A percentile compares a stretch with the other conserved stretches of the same genome.
Evolutionary conservation across 2,888 invertebrate species (phyloP).

Genomic region (Bruchidius siliquastri): DNA sequence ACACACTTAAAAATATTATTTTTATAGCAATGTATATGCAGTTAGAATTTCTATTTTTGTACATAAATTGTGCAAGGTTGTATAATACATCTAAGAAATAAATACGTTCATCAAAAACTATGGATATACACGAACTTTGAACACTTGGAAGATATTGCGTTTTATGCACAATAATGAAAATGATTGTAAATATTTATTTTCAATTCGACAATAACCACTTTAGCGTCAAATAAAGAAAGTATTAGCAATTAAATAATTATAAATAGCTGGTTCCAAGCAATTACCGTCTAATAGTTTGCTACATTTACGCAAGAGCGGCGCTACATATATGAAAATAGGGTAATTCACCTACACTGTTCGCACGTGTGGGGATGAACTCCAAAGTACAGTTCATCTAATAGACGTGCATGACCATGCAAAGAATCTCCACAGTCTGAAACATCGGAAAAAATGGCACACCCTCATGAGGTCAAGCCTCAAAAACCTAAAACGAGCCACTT

Average conservation of each 20-base stretch:
- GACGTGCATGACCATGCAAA: no score
- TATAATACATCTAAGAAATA: neutral
- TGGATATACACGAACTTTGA: neutral
- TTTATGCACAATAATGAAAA: neutral
- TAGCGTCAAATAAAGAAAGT: neutral
- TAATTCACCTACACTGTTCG: no score
- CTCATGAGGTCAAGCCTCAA: no score
- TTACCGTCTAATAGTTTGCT: no score
- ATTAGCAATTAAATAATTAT: neutral
- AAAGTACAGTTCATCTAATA: no score
- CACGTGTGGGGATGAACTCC: no score
- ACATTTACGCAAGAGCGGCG: no score
- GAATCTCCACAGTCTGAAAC: no score
- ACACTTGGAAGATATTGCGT: neutral
- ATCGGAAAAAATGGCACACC: no score
- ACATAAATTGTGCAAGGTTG: neutral
- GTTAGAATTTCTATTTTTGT: neutral
- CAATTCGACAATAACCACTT: neutral
- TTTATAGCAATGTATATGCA: neutral
- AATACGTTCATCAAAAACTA: neutral
- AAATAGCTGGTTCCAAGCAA: neutral
- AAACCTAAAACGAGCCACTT: no score
- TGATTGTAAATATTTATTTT: neutral
- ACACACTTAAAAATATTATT: neutral
- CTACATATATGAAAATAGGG: no score